Evolutionary conservation across 2,113 vertebrate species (phyloP).

Genomic region (Notarius lentiginosus): DNA sequence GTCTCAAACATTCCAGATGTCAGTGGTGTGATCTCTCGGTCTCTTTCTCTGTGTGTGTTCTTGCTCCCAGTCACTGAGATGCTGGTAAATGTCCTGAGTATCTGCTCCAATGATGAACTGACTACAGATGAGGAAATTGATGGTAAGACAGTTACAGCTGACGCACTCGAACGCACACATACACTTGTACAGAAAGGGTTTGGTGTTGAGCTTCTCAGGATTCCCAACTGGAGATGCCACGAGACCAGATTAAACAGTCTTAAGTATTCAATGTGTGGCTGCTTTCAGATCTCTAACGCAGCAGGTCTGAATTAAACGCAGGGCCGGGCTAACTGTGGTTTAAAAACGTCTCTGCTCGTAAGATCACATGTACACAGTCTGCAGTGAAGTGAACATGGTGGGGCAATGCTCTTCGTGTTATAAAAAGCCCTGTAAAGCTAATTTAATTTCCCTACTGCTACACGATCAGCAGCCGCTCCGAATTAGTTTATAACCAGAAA

Average conservation of each 20-base stretch:
- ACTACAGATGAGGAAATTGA: slow-evolving; percentile 96
- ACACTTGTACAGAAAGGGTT: not conserved
- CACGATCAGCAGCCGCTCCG: not conserved
- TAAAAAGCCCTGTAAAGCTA: not conserved
- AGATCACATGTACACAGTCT: not conserved
- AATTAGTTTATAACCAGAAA: not conserved
- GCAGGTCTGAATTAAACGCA: not conserved
- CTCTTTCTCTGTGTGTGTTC: not conserved
- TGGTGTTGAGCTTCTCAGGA: not conserved
- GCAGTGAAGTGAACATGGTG: not conserved
- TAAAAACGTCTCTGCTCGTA: not conserved
- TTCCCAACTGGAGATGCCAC: not conserved
- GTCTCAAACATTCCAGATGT: not conserved
- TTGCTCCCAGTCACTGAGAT: slow-evolving; percentile 89
- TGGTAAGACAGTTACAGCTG: slow-evolving; percentile 75
- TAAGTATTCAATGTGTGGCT: not conserved
- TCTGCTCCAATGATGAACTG: slow-evolving; percentile 96
- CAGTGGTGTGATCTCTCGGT: not conserved
- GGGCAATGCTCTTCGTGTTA: not conserved
- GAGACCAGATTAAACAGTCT: not conserved
- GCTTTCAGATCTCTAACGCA: slow-evolving; percentile 12
- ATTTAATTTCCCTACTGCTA: not conserved
- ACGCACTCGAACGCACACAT: not conserved
- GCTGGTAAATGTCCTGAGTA: slow-evolving; percentile 96
- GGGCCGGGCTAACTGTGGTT: not conserved